These are phyloP conservation scores for Cydia pomonella DNA, from an alignment of 1,140 invertebrate genomes.

Conservation along the genomic window DNA sequence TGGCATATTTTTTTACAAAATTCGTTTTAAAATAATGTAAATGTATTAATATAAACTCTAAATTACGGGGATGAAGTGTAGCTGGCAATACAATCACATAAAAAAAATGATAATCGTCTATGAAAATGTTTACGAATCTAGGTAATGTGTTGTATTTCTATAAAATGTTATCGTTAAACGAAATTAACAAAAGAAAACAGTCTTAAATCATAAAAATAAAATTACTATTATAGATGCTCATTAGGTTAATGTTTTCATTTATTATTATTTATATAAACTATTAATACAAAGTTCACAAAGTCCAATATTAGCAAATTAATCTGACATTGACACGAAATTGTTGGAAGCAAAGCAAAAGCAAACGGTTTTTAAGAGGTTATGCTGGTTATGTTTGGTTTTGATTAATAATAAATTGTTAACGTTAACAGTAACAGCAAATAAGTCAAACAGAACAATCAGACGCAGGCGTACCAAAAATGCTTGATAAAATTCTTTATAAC, in stretches of 20 bases:
- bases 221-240: too few species aligned
- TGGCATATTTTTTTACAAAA: too few species aligned
- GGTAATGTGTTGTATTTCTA: not conserved
- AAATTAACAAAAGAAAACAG: not conserved
- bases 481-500: slow-evolving; percentile 84
- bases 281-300: too few species aligned
- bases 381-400: too few species aligned
- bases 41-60: not conserved
- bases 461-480: slow-evolving; percentile 43
- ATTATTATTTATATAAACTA: too few species aligned
- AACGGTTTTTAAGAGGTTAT: too few species aligned
- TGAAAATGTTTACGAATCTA: slow-evolving; percentile 1
- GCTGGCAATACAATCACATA: slow-evolving; percentile 1
- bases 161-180: not conserved
- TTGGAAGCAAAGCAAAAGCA: too few species aligned
- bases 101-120: not conserved
- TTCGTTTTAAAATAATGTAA: not conserved
- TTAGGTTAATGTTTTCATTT: too few species aligned
- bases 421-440: not conserved
- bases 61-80: not conserved
- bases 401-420: not conserved
- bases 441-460: not conserved
- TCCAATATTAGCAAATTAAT: too few species aligned
- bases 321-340: too few species aligned
- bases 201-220: not conserved